These are phyloP conservation scores for Anas bahamensis DNA, from an alignment of 2,797 vertebrate genomes.

Conservation along the genomic window DNA sequence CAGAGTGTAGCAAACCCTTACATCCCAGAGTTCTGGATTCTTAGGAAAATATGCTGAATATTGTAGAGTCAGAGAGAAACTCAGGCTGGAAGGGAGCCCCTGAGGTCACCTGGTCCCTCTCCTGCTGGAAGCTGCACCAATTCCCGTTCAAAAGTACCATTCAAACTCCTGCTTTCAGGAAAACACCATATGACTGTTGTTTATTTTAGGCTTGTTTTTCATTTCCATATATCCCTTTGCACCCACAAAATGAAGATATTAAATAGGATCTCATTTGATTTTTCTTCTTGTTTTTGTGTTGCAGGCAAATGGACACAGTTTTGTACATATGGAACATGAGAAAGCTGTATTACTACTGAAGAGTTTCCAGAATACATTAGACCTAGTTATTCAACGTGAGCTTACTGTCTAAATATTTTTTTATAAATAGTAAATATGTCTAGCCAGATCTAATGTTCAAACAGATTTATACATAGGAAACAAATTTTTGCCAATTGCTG, in stretches of 20 bases:
- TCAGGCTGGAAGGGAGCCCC: not conserved
- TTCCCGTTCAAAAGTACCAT: not conserved
- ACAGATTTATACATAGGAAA: constrained; percentile 88
- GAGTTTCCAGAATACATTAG: constrained; percentile 99
- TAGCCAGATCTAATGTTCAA: constrained; percentile 82
- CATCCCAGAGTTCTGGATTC: not conserved
- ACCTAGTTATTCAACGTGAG: constrained; percentile 99
- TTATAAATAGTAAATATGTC: constrained; percentile 83
- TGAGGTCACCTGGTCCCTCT: not conserved
- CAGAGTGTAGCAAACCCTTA: not conserved
- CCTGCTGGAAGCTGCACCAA: not conserved
- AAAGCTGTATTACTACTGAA: constrained; percentile 98
- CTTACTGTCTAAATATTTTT: constrained; percentile 93
- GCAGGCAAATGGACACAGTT: constrained; percentile 99
- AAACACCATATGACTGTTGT: accelerated
- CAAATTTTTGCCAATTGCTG: constrained; percentile 98
- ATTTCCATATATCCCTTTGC: not conserved
- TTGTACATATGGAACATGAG: constrained; percentile 99
- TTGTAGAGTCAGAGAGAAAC: accelerated
- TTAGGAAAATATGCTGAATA: accelerated
- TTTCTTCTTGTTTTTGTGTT: constrained; percentile 69
- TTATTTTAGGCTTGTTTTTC: not conserved
- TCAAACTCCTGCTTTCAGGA: accelerated
- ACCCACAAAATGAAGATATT: not conserved
- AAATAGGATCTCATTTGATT: not conserved